Evolutionary conservation across 2,797 vertebrate species (phyloP).

Genomic region (Sebastes hubbsi): DNA sequence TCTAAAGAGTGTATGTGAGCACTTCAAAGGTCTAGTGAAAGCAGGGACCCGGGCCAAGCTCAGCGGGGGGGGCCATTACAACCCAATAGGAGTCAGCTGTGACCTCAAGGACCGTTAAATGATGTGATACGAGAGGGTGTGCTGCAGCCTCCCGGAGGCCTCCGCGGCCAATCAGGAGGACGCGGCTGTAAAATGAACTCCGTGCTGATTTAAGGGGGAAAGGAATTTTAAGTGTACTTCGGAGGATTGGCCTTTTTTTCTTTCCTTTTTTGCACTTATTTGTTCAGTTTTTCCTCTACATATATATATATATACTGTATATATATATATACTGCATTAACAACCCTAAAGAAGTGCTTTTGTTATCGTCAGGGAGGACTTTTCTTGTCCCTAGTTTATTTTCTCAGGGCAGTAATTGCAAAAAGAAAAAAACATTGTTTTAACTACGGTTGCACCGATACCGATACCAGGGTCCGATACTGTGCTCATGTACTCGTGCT

Average conservation of each 20-base stretch:
- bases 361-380: too few relatives aligned
- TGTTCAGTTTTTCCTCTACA: background rate
- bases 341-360: too few relatives aligned
- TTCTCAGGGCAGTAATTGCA: too few relatives aligned
- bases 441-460: too few relatives aligned
- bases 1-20: constrained; percentile 12
- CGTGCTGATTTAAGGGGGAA: constrained; percentile 63
- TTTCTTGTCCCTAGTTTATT: too few relatives aligned
- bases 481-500: too few relatives aligned
- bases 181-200: constrained; percentile 60
- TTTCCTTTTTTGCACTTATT: background rate
- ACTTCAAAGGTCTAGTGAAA: constrained; percentile 72
- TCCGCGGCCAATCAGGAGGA: constrained; percentile 44
- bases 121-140: constrained; percentile 63
- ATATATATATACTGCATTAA: too few relatives aligned
- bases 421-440: too few relatives aligned
- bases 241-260: background rate
- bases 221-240: constrained; percentile 54
- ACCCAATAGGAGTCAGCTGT: constrained; percentile 71
- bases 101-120: constrained; percentile 72
- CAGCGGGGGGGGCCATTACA: constrained; percentile 68
- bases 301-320: too few relatives aligned
- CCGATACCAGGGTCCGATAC: too few relatives aligned
- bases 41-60: constrained; percentile 54
- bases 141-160: constrained; percentile 46